A percentile compares a stretch with the other conserved stretches of the same genome.
phyloP scores from a whole-genome alignment of 2,888 invertebrate species.

The Ophioninae sp. region DNA sequence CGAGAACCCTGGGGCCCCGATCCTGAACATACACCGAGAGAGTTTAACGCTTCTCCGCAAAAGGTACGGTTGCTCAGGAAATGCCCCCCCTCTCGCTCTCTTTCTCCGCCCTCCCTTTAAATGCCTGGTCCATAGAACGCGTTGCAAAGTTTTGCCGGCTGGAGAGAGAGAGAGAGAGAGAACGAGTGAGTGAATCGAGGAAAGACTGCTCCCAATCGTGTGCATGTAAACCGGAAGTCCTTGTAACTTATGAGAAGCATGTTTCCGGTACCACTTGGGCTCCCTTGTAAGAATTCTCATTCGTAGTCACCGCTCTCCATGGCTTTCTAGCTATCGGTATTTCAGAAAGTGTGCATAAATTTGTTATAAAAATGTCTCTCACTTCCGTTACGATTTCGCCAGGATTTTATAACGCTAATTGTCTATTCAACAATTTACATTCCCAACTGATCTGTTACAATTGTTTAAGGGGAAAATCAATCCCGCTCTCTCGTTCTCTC shows the following conservation, averaged over 20 bases:
- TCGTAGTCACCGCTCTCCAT: slow-evolving; percentile 10
- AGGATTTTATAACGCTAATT: too few species aligned
- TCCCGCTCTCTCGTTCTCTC: too few species aligned
- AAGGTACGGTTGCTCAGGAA: neutral
- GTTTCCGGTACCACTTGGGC: slow-evolving; percentile 30
- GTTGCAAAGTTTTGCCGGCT: slow-evolving; percentile 56
- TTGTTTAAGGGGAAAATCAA: too few species aligned
- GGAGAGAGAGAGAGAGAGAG: slow-evolving; percentile 59
- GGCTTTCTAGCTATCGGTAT: neutral
- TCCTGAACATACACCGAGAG: slow-evolving; percentile 26
- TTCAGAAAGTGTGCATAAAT: neutral
- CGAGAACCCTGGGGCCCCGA: slow-evolving; percentile 33
- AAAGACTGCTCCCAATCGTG: slow-evolving; percentile 57
- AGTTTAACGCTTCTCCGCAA: slow-evolving; percentile 12
- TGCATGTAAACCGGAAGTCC: slow-evolving; percentile 60
- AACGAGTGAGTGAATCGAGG: slow-evolving; percentile 60
- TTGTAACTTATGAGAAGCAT: slow-evolving; percentile 62
- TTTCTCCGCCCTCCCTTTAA: slow-evolving; percentile 2
- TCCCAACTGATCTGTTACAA: too few species aligned
- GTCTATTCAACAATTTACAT: too few species aligned
- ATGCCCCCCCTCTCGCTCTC: neutral
- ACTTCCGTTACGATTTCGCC: too few species aligned
- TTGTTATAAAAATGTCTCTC: too few species aligned
- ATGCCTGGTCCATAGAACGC: slow-evolving; percentile 39
- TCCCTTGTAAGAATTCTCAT: slow-evolving; percentile 18